Percentiles rank a stretch among this genome's conserved stretches.
These are phyloP conservation scores for Dichetophora obliterata DNA, from an alignment of 2,888 invertebrate genomes.

Conservation along the genomic window DNA sequence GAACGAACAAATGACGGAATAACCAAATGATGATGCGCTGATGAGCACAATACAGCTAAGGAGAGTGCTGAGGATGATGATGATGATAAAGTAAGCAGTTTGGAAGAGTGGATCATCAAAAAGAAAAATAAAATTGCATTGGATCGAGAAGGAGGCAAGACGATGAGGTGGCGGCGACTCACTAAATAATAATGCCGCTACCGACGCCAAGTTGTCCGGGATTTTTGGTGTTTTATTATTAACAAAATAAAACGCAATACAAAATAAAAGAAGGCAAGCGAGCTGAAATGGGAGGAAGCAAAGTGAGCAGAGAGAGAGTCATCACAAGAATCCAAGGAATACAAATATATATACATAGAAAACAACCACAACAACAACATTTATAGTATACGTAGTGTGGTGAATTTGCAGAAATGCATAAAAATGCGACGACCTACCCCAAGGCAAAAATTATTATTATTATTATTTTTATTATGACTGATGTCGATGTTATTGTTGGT, in stretches of 20 bases:
- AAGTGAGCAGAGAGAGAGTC: background rate
- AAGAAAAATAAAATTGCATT: no score
- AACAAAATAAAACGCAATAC: constrained; percentile 2
- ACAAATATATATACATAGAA: background rate
- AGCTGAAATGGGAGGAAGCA: background rate
- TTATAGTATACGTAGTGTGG: background rate
- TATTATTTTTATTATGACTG: constrained; percentile 27
- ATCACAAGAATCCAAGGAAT: background rate
- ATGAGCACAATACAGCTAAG: no score
- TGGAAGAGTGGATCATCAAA: background rate
- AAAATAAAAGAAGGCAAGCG: background rate
- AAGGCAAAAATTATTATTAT: constrained; percentile 41
- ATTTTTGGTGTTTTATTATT: constrained; percentile 30
- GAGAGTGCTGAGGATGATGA: background rate
- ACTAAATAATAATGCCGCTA: background rate
- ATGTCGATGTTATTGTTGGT: constrained; percentile 6
- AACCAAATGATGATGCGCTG: no score
- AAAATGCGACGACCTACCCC: constrained; percentile 38
- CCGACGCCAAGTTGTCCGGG: constrained; percentile 24
- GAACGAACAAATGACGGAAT: background rate
- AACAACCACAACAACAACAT: constrained; percentile 12
- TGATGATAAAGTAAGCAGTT: background rate
- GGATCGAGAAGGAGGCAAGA: background rate
- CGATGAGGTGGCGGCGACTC: background rate
- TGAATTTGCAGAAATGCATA: constrained; percentile 31